A percentile compares a stretch with the other conserved stretches of the same genome.
phyloP scores from a whole-genome alignment of 2,888 invertebrate species.

The Chaetoderma sp. region DNA sequence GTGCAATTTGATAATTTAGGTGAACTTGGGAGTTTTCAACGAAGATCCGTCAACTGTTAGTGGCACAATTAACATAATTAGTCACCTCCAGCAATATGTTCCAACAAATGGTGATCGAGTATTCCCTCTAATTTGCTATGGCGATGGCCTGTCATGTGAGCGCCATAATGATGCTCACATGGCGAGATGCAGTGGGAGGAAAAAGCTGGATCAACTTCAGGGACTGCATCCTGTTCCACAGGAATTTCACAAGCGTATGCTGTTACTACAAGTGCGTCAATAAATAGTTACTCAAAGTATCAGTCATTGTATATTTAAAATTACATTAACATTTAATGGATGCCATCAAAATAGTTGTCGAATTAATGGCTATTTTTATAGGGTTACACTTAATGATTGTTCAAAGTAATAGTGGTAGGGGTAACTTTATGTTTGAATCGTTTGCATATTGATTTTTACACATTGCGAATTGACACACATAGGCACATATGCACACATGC shows the following conservation, averaged over 20 bases:
- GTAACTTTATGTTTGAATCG: too few relatives aligned
- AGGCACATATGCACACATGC: too few relatives aligned
- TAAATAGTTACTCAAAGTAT: background rate
- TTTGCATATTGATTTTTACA: too few relatives aligned
- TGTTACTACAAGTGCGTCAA: conserved; percentile 36
- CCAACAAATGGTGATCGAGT: conserved; percentile 17
- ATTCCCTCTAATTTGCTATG: conserved; percentile 10
- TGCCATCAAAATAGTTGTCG: too few relatives aligned
- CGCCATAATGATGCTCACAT: conserved; percentile 31
- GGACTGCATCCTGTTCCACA: conserved; percentile 32
- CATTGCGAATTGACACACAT: too few relatives aligned
- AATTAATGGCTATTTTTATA: too few relatives aligned
- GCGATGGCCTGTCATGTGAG: conserved; percentile 36
- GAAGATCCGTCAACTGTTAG: conserved; percentile 32
- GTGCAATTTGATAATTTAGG: too few relatives aligned
- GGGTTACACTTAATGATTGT: too few relatives aligned
- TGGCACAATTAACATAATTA: conserved; percentile 37
- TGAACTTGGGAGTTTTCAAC: conserved; percentile 32
- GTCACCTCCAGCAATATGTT: conserved; percentile 33
- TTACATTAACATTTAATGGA: too few relatives aligned
- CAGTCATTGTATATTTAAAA: too few relatives aligned
- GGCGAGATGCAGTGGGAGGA: conserved; percentile 18
- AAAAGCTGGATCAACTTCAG: conserved; percentile 10
- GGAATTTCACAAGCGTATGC: conserved; percentile 37
- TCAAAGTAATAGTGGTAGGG: too few relatives aligned